These are phyloP conservation scores for Hyla sarda DNA, from an alignment of 2,113 vertebrate genomes.

Conservation along the genomic window DNA sequence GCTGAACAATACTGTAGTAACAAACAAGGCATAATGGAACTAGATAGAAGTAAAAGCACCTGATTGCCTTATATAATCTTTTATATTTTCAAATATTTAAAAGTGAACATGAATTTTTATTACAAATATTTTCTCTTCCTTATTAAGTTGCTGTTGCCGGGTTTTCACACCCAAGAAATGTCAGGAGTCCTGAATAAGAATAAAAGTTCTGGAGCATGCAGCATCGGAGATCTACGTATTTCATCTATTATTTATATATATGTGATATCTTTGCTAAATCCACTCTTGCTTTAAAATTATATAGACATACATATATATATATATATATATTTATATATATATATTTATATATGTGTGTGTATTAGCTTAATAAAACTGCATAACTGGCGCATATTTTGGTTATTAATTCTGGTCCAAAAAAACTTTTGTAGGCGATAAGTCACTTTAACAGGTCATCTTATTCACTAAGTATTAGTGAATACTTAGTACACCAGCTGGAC, in stretches of 20 bases:
- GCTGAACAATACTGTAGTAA: too few species aligned
- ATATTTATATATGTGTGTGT: too few species aligned
- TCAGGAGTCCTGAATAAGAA: background rate
- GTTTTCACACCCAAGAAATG: background rate
- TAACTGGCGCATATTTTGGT: background rate
- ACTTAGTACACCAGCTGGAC: background rate
- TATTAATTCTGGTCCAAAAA: background rate
- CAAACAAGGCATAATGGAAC: too few species aligned
- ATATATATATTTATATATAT: too few species aligned
- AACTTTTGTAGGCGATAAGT: too few species aligned
- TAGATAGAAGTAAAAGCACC: too few species aligned
- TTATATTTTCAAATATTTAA: background rate
- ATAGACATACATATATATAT: too few species aligned
- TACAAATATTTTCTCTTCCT: background rate
- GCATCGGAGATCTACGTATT: background rate
- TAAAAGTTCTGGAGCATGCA: background rate
- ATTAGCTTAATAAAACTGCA: background rate
- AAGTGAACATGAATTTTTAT: background rate
- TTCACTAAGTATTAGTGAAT: too few species aligned
- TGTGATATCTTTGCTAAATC: background rate
- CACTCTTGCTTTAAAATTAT: background rate
- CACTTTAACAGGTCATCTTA: too few species aligned
- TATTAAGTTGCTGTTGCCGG: slow-evolving; percentile 14
- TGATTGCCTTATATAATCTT: too few species aligned
- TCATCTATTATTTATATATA: background rate